phyloP scores from a whole-genome alignment of 2,888 invertebrate species.

The Watsonalla cultraria region DNA sequence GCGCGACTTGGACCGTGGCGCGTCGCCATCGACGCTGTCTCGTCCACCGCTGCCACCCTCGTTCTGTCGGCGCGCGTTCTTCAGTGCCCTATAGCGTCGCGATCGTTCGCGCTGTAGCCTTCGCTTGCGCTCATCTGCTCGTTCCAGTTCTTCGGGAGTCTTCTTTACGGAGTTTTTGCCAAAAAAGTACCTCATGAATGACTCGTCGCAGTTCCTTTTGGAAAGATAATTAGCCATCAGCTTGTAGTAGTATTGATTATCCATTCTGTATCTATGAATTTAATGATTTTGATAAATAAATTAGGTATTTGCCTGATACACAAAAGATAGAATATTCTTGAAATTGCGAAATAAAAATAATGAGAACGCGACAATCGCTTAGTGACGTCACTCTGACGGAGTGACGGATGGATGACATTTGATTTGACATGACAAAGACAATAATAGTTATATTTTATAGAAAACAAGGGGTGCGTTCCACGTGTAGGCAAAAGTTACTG shows the following conservation, averaged over 20 bases:
- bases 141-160: constrained; percentile 66
- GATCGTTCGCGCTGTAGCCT: constrained; percentile 66
- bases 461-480: too few species aligned
- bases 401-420: background rate
- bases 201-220: constrained; percentile 73
- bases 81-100: constrained; percentile 64
- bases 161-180: constrained; percentile 68
- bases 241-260: constrained; percentile 73
- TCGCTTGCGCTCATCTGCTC: constrained; percentile 68
- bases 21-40: constrained; percentile 39
- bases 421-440: background rate
- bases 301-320: constrained; percentile 24
- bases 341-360: constrained; percentile 75
- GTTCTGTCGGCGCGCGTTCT: constrained; percentile 67
- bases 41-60: constrained; percentile 49
- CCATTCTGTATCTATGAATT: constrained; percentile 39
- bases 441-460: too few species aligned
- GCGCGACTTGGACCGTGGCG: constrained; percentile 43
- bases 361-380: constrained; percentile 59
- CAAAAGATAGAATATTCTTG: constrained; percentile 26
- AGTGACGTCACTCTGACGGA: constrained; percentile 55
- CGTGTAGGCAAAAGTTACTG: too few species aligned
- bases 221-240: constrained; percentile 72
- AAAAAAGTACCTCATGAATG: constrained; percentile 73
- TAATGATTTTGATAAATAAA: constrained; percentile 12